These are phyloP conservation scores for Mungos mungo DNA, from an alignment of 2,113 vertebrate genomes.

Conservation along the genomic window DNA sequence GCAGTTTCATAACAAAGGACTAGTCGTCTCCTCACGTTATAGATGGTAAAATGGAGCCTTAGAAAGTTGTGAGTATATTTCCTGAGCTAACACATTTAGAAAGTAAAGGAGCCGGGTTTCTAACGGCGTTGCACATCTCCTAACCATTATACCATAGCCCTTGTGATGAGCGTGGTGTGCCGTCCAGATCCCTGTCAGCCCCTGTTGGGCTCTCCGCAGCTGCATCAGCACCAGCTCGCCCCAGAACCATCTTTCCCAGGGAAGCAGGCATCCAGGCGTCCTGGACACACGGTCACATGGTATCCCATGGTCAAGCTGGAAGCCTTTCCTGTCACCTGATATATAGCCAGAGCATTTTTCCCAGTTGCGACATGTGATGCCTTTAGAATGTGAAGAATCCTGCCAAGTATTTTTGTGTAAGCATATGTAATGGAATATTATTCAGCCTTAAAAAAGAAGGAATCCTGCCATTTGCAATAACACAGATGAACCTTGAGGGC, in stretches of 20 bases:
- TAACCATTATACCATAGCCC: neutral
- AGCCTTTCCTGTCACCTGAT: neutral
- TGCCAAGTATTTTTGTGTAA: neutral
- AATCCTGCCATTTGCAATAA: neutral
- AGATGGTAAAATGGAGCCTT: neutral
- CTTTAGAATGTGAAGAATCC: neutral
- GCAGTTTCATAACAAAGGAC: neutral
- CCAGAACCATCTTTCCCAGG: conserved; percentile 6
- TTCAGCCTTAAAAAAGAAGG: neutral
- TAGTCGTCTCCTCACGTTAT: neutral
- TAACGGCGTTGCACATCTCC: neutral
- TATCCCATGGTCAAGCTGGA: neutral
- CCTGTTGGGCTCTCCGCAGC: neutral
- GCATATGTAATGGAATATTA: neutral
- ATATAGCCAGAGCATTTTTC: neutral
- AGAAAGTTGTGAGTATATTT: neutral
- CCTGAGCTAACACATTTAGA: neutral
- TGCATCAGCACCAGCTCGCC: neutral
- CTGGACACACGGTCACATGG: neutral
- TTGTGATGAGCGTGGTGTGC: neutral
- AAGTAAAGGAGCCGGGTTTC: neutral
- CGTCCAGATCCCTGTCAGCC: neutral
- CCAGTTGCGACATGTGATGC: neutral
- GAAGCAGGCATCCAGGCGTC: neutral
- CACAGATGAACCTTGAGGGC: neutral